Evolutionary conservation across 2,888 invertebrate genomes (phyloP).

Genomic region (Ditylenchus weischeri): DNA sequence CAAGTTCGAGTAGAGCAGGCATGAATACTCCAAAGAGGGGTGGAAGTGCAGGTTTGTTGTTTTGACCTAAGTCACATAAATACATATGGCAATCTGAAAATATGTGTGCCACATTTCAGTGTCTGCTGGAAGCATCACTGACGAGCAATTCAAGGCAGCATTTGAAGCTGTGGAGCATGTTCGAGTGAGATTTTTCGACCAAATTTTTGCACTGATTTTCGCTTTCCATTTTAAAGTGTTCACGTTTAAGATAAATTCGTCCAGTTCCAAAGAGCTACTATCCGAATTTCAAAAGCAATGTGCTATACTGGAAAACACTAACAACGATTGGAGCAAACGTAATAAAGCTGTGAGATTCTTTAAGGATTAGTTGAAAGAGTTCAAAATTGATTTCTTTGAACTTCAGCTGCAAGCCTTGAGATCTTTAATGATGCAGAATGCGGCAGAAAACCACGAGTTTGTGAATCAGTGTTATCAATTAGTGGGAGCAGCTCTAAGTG

Average conservation of each 20-base stretch:
- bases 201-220: no score
- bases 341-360: conserved; percentile 75
- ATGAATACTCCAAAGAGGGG: conserved; percentile 9
- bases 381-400: not conserved
- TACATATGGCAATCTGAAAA: conserved; percentile 2
- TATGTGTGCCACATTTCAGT: conserved; percentile 1
- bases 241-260: conserved; percentile 14
- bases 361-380: not conserved
- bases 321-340: conserved; percentile 88
- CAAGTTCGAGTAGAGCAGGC: conserved; percentile 12
- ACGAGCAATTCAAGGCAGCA: conserved; percentile 26
- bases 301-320: conserved; percentile 64
- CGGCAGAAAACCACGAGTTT: conserved; percentile 15
- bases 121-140: conserved; percentile 28
- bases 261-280: conserved; percentile 16
- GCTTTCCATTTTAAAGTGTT: conserved; percentile 1
- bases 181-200: not conserved
- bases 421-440: conserved; percentile 12
- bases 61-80: not conserved
- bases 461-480: conserved; percentile 15
- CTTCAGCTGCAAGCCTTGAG: conserved; percentile 28
- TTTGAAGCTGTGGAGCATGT: conserved; percentile 22
- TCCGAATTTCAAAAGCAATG: conserved; percentile 21
- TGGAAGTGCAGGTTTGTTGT: not conserved
- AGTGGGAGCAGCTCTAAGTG: conserved; percentile 16